Evolutionary conservation across 2,113 vertebrate species (phyloP), one percentile per base, ranked within the genome.

Genomic region (Chaetura pelagica): DNA sequence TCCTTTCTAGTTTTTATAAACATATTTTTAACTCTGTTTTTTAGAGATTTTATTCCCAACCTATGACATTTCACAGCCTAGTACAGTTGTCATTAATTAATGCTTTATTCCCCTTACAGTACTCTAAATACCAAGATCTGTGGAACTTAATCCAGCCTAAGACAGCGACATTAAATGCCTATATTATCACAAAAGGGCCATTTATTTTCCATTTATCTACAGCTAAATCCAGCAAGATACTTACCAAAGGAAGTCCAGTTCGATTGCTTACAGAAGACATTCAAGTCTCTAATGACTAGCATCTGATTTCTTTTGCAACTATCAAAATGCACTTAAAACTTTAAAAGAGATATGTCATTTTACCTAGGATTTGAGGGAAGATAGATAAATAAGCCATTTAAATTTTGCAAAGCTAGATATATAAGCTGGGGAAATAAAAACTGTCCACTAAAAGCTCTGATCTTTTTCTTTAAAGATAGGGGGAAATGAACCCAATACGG

Each of bases 291-390:
- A 75, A 80, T 35, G 64, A n/a, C 51, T 67, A 67, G 27, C 22
- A 88, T 71, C 57, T 78, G 72, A 88, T 84, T 80, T 24, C 23
- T 69, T 86, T 95, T 92, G 30, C 55, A 81, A 54, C 34, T 38
- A 88, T 26, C 30, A 90, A 86, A 96, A 91, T 78, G 30, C 48
- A 81, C 79, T 88, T 90, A 80, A 86, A 91, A 59, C 69, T 61
- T 77, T 46, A 87, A 90, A 87, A 77, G 4, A 73, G 42, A 76
- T 40, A 49, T 89, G 91, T 73, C 22, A 46, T 89, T 82, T 92
- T 87, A 64, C n/a, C 27, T 49, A 80, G 75, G 76, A 89, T 91
- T 95, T 62, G 75, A 77, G 54, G 32, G 67, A 91, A 89, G 55
- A 82, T 69, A 78, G 32, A 32, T 63, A 57, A 34, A 18, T 49